These are phyloP conservation scores for Hyaena hyaena DNA, from an alignment of 2,113 vertebrate genomes.

Conservation along the genomic window DNA sequence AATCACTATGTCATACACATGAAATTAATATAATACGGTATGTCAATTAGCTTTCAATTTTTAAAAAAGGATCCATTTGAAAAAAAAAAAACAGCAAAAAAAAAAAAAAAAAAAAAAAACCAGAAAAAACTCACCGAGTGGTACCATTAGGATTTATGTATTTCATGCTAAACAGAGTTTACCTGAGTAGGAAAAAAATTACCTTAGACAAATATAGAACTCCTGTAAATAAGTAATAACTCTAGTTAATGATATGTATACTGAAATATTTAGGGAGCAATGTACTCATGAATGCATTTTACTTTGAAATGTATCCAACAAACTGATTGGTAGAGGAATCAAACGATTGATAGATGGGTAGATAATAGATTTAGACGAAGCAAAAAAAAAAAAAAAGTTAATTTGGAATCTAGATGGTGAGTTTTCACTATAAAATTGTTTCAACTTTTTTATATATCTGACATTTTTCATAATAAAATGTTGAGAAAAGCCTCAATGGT, in stretches of 20 bases:
- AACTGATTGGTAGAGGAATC: not conserved
- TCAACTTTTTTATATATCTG: constrained; percentile 12
- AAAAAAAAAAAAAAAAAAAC: not conserved
- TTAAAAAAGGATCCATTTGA: not conserved
- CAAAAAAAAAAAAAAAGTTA: not conserved
- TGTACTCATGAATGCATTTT: not conserved
- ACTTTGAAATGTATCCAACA: not conserved
- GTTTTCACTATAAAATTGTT: constrained; percentile 1
- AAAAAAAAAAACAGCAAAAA: not conserved
- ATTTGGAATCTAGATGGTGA: not conserved
- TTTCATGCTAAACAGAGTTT: constrained; percentile 35
- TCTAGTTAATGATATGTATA: not conserved
- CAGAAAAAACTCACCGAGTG: not conserved
- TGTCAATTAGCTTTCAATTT: not conserved
- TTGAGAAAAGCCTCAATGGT: not conserved
- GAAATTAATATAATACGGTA: not conserved
- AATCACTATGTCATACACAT: not conserved
- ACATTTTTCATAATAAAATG: constrained; percentile 43
- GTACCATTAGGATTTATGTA: not conserved
- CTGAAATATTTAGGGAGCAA: not conserved
- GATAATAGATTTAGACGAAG: not conserved
- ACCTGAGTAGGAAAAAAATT: not conserved
- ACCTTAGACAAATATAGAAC: not conserved
- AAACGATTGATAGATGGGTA: not conserved
- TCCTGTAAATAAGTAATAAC: not conserved